Conservation (phyloP, 2,888 invertebrate species). For the Pachymerium ferrugineum region DNA sequence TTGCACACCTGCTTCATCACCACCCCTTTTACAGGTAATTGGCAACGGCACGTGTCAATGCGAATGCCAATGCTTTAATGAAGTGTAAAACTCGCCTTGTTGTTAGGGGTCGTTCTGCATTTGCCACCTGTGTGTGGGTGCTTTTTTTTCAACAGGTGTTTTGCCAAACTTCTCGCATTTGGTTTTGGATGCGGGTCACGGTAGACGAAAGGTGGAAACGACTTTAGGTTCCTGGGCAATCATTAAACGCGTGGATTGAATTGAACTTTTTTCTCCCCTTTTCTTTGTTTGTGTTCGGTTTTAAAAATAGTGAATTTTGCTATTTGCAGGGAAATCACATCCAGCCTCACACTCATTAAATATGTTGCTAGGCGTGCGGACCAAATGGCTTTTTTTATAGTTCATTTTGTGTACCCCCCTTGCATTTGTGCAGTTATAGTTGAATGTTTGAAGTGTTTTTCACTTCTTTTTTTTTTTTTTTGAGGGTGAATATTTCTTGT, state of each 20-base stretch:
- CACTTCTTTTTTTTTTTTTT: too few relatives aligned
- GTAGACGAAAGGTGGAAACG: background rate
- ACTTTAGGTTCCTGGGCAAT: background rate
- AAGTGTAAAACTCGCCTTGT: background rate
- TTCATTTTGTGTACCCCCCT: too few relatives aligned
- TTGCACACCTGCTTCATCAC: slow-evolving; percentile 6
- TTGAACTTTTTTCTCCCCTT: too few relatives aligned
- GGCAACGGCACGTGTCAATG: background rate
- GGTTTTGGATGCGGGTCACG: background rate
- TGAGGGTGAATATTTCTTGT: too few relatives aligned
- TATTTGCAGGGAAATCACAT: too few relatives aligned
- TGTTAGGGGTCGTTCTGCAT: background rate
- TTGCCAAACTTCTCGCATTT: background rate
- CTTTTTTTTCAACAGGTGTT: background rate
- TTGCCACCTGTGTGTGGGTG: too few relatives aligned
- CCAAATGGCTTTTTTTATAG: too few relatives aligned
- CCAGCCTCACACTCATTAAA: too few relatives aligned
- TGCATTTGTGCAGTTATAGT: background rate
- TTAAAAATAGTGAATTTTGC: too few relatives aligned
- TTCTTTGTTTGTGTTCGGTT: too few relatives aligned
- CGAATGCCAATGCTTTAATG: background rate
- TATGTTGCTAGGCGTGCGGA: too few relatives aligned
- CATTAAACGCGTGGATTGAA: background rate
- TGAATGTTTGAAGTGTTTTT: background rate
- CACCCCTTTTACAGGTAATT: slow-evolving; percentile 14